phyloP scores from a whole-genome alignment of 2,113 vertebrate species.

The Phalacrocorax aristotelis region DNA sequence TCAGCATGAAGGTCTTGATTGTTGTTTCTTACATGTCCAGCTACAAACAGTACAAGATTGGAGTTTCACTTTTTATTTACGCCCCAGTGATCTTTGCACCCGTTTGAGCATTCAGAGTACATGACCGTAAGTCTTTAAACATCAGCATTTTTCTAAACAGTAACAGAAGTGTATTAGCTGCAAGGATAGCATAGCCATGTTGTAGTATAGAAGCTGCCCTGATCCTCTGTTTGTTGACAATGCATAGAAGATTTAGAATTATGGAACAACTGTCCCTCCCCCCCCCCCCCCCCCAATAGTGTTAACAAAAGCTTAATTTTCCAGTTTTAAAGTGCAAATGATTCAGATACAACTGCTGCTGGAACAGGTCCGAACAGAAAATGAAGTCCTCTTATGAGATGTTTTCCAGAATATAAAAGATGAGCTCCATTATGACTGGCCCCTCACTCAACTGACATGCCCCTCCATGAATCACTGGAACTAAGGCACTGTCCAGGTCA shows the following conservation, averaged over 20 bases:
- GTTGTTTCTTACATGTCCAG: conserved; percentile 64
- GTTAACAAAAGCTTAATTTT: conserved; percentile 85
- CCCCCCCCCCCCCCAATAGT: conserved; percentile 63
- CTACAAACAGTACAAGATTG: conserved; percentile 69
- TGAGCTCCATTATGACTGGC: conserved; percentile 91
- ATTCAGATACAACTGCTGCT: conserved; percentile 78
- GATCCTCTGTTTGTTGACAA: conserved; percentile 74
- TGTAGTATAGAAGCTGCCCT: conserved; percentile 76
- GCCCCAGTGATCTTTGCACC: conserved; percentile 67
- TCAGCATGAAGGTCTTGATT: conserved; percentile 40
- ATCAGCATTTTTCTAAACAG: conserved; percentile 71
- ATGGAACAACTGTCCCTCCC: conserved; percentile 75
- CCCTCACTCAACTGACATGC: conserved; percentile 87
- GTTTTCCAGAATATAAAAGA: conserved; percentile 98
- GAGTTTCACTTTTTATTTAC: conserved; percentile 75
- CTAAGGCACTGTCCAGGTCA: conserved; percentile 90
- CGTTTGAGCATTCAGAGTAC: conserved; percentile 70
- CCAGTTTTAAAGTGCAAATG: conserved; percentile 90
- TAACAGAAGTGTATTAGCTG: conserved; percentile 74
- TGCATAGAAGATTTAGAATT: conserved; percentile 90
- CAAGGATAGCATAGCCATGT: conserved; percentile 76
- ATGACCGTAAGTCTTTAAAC: conserved; percentile 69
- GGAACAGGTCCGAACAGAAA: conserved; percentile 74
- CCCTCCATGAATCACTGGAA: conserved; percentile 92
- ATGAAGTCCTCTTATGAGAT: conserved; percentile 84